A percentile compares a stretch with the other conserved stretches of the same genome.
phyloP scores from a whole-genome alignment of 1,140 invertebrate species.

The Papilio xuthus region DNA sequence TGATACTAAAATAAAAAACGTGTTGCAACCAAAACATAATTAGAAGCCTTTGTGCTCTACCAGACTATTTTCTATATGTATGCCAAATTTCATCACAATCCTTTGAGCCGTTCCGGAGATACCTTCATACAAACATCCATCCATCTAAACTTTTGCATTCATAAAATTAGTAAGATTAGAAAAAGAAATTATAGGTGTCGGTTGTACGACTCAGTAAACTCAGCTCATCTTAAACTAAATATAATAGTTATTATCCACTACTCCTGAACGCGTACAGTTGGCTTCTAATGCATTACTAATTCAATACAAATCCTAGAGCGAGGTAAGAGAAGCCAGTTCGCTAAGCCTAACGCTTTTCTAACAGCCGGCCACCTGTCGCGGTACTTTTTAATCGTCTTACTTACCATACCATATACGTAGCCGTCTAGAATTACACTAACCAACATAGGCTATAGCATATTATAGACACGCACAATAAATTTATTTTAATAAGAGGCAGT shows the following conservation, averaged over 20 bases:
- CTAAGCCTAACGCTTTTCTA: constrained; percentile 69
- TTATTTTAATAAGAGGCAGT: background rate
- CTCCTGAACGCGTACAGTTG: constrained; percentile 11
- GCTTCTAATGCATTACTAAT: constrained; percentile 40
- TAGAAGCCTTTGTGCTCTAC: no score
- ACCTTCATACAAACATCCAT: no score
- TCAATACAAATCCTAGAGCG: constrained; percentile 43
- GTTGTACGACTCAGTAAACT: background rate
- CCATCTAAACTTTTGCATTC: no score
- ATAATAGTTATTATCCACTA: constrained; percentile 13
- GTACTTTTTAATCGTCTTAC: constrained; percentile 77
- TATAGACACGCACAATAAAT: constrained; percentile 2
- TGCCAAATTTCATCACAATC: no score
- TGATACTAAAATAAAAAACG: no score
- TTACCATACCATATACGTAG: constrained; percentile 76
- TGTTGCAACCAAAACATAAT: no score
- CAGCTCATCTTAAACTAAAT: background rate
- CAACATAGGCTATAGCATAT: constrained; percentile 50
- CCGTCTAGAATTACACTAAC: constrained; percentile 72
- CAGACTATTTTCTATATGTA: no score
- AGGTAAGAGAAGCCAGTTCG: constrained; percentile 15
- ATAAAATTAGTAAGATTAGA: background rate
- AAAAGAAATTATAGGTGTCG: background rate
- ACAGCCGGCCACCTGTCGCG: constrained; percentile 70
- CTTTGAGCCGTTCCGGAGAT: no score